phyloP scores from a whole-genome alignment of 1,140 invertebrate species.

The Drosophila varians region DNA sequence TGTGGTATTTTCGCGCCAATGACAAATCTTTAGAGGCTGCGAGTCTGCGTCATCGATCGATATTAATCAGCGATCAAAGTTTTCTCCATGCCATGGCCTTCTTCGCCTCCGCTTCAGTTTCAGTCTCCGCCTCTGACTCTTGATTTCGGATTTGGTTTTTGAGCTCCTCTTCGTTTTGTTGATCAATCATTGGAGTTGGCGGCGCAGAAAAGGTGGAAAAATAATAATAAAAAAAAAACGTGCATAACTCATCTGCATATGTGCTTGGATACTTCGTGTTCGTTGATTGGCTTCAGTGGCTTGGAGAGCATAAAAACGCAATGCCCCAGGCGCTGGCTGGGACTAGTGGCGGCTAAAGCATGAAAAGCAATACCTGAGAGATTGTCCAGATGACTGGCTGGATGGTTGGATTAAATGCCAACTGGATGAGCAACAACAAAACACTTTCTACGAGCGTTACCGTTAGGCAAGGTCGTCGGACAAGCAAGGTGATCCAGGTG shows the following conservation, averaged over 20 bases:
- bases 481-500: no score
- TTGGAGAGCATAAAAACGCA: neutral
- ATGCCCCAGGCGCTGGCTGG: neutral
- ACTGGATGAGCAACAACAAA: constrained; percentile 56
- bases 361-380: neutral
- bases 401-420: constrained; percentile 38
- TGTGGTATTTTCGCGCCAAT: constrained; percentile 59
- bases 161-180: neutral
- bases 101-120: constrained; percentile 5
- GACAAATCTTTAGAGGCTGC: constrained; percentile 55
- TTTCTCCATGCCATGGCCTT: neutral
- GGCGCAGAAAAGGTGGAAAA: no score
- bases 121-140: neutral
- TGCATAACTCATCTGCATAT: constrained; percentile 13
- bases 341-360: constrained; percentile 2
- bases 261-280: constrained; percentile 30
- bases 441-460: constrained; percentile 80
- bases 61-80: constrained; percentile 60
- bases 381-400: constrained; percentile 4
- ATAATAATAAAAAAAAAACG: constrained; percentile 3
- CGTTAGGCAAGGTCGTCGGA: constrained; percentile 77
- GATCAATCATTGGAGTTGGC: constrained; percentile 23
- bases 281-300: constrained; percentile 18
- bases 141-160: neutral
- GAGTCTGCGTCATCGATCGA: constrained; percentile 40